phyloP scores from a whole-genome alignment of 2,113 vertebrate species.

The Synchiropus splendidus region DNA sequence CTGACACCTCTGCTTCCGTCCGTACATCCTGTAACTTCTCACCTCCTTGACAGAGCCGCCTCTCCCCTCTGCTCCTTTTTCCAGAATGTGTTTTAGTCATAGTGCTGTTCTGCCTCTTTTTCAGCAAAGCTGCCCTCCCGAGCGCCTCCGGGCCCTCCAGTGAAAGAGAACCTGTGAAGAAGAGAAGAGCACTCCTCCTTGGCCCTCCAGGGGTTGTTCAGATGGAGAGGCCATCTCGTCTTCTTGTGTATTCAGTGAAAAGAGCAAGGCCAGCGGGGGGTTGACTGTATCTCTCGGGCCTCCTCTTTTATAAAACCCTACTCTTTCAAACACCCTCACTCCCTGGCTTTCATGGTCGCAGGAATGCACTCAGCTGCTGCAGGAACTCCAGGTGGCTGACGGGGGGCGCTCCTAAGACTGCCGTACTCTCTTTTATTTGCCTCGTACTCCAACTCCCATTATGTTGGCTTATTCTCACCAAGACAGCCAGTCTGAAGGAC shows the following conservation, averaged over 20 bases:
- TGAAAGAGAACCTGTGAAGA: constrained; percentile 26
- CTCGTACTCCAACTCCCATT: constrained; percentile 5
- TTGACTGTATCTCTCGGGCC: constrained; percentile 43
- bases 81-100: constrained; percentile 15
- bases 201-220: constrained; percentile 28
- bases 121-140: constrained; percentile 5
- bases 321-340: constrained; percentile 16
- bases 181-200: constrained; percentile 25
- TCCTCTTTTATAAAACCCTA: constrained; percentile 34
- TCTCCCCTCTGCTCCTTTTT: constrained; percentile 10
- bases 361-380: constrained; percentile 44
- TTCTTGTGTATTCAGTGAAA: constrained; percentile 55
- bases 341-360: constrained; percentile 24
- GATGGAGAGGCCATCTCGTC: constrained; percentile 50
- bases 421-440: constrained; percentile 4
- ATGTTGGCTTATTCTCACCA: constrained; percentile 22
- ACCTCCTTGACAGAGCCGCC: constrained; percentile 5
- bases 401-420: constrained; percentile 40
- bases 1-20: too few species aligned
- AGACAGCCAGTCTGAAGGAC: constrained; percentile 15
- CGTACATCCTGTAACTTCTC: constrained; percentile 5
- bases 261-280: constrained; percentile 26
- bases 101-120: constrained; percentile 13
- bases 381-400: constrained; percentile 32
- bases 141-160: constrained; percentile 15